Conservation (phyloP, 2,888 invertebrate genomes). For the Drosophila quinaria region DNA sequence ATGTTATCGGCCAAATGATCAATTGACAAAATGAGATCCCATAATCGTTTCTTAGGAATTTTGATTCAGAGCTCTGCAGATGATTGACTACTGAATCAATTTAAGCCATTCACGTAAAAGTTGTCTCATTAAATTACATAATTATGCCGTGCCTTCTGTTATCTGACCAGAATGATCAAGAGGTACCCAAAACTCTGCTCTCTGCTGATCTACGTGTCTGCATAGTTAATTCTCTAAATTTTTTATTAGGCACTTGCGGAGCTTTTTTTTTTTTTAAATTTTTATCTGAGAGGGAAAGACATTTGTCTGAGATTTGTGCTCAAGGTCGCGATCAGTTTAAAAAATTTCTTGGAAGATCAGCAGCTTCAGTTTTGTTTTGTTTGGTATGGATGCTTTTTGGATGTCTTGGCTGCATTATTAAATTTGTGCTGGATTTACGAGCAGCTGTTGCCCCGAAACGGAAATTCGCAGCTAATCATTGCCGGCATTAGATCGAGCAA, state of each 20-base stretch:
- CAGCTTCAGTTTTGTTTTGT: not conserved
- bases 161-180: slow-evolving; percentile 35
- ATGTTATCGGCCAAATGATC: slow-evolving; percentile 21
- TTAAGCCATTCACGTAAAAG: slow-evolving; percentile 48
- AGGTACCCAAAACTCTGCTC: slow-evolving; percentile 30
- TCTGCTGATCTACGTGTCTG: slow-evolving; percentile 31
- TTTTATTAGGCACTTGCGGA: slow-evolving; percentile 57
- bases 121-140: slow-evolving; percentile 51
- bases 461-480: slow-evolving; percentile 63
- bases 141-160: slow-evolving; percentile 20
- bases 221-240: slow-evolving; percentile 57
- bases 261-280: slow-evolving; percentile 50
- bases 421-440: slow-evolving; percentile 60
- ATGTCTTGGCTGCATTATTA: slow-evolving; percentile 50
- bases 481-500: slow-evolving; percentile 54
- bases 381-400: not conserved
- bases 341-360: slow-evolving; percentile 56
- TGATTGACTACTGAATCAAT: slow-evolving; percentile 15
- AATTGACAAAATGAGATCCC: slow-evolving; percentile 1
- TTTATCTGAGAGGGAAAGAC: slow-evolving; percentile 43
- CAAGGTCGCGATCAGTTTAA: slow-evolving; percentile 48
- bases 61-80: slow-evolving; percentile 5
- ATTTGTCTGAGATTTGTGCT: slow-evolving; percentile 39
- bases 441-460: slow-evolving; percentile 41
- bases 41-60: slow-evolving; percentile 6